phyloP scores from a whole-genome alignment of 2,888 invertebrate genomes.

The Arge pagana region DNA sequence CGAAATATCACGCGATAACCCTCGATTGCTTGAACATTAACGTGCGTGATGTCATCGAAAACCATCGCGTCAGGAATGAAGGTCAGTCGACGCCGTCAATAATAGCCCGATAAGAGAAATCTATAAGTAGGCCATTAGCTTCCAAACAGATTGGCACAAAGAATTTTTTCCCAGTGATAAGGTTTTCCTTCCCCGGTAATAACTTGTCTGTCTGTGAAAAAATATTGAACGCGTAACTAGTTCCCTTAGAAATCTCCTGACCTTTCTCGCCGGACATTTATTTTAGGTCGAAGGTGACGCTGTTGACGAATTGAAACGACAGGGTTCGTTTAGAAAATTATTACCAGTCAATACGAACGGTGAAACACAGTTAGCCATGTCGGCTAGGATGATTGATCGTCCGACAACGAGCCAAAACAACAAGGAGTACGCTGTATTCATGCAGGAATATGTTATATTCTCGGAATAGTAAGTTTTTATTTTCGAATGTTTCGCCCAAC shows the following conservation, averaged over 20 bases:
- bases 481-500: background rate
- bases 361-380: conserved; percentile 65
- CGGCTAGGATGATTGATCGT: conserved; percentile 63
- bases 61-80: background rate
- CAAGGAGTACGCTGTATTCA: conserved; percentile 74
- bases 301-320: conserved; percentile 58
- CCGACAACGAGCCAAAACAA: conserved; percentile 61
- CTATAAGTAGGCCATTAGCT: no score
- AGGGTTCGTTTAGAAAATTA: conserved; percentile 65
- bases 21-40: no score
- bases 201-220: background rate
- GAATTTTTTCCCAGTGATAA: no score
- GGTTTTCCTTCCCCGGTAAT: background rate
- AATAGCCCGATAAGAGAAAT: no score
- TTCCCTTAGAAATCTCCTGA: background rate
- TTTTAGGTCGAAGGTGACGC: conserved; percentile 45
- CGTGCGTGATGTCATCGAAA: conserved; percentile 11
- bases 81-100: no score
- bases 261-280: no score
- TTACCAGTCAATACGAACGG: conserved; percentile 61
- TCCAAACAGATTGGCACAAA: no score
- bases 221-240: background rate
- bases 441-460: conserved; percentile 88
- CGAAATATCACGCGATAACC: no score
- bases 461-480: conserved; percentile 83